Evolutionary conservation across 2,113 vertebrate genomes (phyloP).

Genomic region (Phoenicopterus ruber): DNA sequence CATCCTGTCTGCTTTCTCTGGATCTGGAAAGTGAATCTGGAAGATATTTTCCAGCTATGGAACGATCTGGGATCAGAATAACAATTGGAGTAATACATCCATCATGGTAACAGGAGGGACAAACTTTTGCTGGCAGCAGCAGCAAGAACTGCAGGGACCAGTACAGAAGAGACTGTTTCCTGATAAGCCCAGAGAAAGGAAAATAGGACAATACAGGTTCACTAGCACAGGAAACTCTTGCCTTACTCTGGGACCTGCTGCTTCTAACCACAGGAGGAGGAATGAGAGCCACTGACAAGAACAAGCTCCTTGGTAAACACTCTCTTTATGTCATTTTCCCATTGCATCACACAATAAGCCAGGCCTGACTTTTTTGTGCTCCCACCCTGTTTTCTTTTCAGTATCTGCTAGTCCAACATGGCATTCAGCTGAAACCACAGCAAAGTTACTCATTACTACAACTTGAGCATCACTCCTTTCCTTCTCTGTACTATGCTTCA

Average conservation of each 20-base stretch:
- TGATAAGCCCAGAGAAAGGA: not conserved
- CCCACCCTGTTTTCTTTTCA: not conserved
- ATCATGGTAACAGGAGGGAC: not conserved
- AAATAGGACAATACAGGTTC: not conserved
- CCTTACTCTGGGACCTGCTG: not conserved
- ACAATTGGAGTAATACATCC: not conserved
- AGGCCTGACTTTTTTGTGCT: not conserved
- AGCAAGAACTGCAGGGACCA: not conserved
- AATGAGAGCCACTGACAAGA: not conserved
- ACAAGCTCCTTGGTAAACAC: not conserved
- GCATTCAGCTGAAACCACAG: not conserved
- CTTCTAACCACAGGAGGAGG: not conserved
- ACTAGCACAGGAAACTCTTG: slow-evolving; percentile 16
- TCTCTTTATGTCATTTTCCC: not conserved
- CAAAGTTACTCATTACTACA: not conserved
- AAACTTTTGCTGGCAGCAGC: not conserved
- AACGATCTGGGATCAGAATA: not conserved
- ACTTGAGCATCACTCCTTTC: not conserved
- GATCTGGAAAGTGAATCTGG: not conserved
- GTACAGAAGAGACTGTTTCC: not conserved
- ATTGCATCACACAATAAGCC: not conserved
- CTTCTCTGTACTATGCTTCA: not conserved
- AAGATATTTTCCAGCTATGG: not conserved
- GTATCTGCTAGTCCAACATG: not conserved
- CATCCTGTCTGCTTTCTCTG: not conserved